These are phyloP conservation scores for Penaeus vannamei DNA, from an alignment of 1,140 invertebrate species.

Conservation along the genomic window DNA sequence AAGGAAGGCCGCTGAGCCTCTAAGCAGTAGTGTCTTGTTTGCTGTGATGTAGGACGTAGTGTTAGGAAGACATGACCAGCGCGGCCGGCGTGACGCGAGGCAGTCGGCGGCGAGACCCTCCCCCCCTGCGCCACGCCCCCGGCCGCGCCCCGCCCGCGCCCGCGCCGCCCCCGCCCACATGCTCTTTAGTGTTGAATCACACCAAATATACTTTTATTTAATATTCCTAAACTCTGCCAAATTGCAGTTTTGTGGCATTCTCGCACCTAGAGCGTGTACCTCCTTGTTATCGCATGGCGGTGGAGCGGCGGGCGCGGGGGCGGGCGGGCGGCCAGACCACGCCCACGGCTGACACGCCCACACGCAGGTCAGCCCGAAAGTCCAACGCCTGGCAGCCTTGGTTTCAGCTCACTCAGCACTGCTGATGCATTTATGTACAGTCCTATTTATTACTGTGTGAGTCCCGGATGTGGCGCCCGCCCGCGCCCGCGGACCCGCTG, in stretches of 20 bases:
- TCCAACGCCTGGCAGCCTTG: conserved; percentile 52
- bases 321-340: background rate
- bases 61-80: conserved; percentile 38
- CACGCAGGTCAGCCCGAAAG: conserved; percentile 18
- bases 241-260: conserved; percentile 41
- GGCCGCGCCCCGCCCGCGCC: background rate
- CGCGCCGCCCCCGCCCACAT: no score
- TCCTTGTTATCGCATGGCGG: conserved; percentile 37
- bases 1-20: conserved; percentile 43
- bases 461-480: conserved; percentile 42
- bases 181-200: no score
- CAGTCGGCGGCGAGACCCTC: conserved; percentile 20
- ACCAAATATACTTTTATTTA: conserved; percentile 1
- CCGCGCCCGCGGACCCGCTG: background rate
- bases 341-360: background rate
- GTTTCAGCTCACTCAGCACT: conserved; percentile 62
- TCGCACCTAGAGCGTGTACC: conserved; percentile 38
- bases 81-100: conserved; percentile 38
- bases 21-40: conserved; percentile 65
- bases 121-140: background rate
- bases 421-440: conserved; percentile 65
- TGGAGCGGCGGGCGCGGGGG: conserved; percentile 12
- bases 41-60: conserved; percentile 65
- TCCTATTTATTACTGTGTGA: conserved; percentile 61
- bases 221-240: conserved; percentile 27